These are phyloP conservation scores for Heterotis niloticus DNA, from an alignment of 2,113 vertebrate species.

Conservation along the genomic window DNA sequence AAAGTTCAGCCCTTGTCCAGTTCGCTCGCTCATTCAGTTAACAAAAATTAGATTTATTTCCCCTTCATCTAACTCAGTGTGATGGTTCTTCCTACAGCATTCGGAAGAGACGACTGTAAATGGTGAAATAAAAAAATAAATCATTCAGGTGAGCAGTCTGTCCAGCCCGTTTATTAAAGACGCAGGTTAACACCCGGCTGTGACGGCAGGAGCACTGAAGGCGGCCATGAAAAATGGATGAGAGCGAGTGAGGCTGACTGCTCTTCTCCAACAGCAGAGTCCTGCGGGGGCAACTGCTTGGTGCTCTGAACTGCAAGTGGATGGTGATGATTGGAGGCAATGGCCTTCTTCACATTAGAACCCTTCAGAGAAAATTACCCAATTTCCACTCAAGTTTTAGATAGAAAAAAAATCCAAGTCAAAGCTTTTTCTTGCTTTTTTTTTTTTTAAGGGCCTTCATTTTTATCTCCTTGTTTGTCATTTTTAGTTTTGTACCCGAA, in stretches of 20 bases:
- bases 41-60: neutral
- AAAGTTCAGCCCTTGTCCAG: neutral
- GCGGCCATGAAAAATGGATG: neutral
- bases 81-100: neutral
- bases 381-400: no score
- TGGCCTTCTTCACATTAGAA: no score
- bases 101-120: constrained; percentile 1
- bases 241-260: neutral
- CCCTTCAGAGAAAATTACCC: no score
- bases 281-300: neutral
- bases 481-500: no score
- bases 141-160: neutral
- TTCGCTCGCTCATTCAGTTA: neutral
- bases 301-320: neutral
- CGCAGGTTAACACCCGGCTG: neutral
- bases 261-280: neutral
- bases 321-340: no score
- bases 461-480: no score
- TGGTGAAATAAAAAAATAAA: neutral
- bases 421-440: no score
- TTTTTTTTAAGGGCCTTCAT: no score
- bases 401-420: no score
- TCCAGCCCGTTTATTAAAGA: neutral
- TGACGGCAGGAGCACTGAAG: neutral
- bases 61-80: neutral